phyloP scores from a whole-genome alignment of 53 echinoderm and acorn worm genomes.

The Apostichopus leukothele region DNA sequence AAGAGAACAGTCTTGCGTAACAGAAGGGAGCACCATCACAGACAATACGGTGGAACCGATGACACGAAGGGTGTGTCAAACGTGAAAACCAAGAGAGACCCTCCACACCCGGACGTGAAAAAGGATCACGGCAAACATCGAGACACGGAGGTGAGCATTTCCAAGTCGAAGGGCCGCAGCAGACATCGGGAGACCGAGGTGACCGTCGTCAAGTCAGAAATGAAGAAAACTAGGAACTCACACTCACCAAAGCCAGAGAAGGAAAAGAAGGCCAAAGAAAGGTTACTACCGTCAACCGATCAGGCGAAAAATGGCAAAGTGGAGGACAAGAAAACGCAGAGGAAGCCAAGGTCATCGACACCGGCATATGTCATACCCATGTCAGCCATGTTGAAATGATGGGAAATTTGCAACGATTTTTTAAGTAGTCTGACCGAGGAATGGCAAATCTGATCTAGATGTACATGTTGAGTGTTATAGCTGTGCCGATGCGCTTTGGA shows the following conservation, averaged over 20 bases:
- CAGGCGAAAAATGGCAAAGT: background rate
- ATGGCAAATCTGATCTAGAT: background rate
- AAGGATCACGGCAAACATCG: background rate
- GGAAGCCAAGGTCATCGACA: background rate
- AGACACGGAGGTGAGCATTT: background rate
- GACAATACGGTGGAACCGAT: constrained; percentile 27
- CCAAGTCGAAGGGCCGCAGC: background rate
- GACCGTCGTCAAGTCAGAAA: background rate
- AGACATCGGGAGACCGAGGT: background rate
- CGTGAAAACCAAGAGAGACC: background rate
- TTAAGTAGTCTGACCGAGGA: background rate
- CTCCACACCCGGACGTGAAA: background rate
- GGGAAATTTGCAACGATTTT: background rate
- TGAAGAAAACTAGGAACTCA: background rate
- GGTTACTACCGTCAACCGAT: background rate
- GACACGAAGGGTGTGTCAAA: background rate
- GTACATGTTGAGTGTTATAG: too few relatives aligned
- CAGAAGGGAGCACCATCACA: background rate
- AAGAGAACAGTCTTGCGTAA: background rate
- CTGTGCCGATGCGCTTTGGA: too few relatives aligned
- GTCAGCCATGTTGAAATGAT: constrained; percentile 22
- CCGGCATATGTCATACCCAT: constrained; percentile 22
- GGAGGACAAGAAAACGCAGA: background rate
- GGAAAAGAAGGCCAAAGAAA: background rate
- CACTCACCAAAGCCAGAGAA: background rate